Evolutionary conservation across 1,140 invertebrate genomes (phyloP).

Genomic region (Drosophila melanica): DNA sequence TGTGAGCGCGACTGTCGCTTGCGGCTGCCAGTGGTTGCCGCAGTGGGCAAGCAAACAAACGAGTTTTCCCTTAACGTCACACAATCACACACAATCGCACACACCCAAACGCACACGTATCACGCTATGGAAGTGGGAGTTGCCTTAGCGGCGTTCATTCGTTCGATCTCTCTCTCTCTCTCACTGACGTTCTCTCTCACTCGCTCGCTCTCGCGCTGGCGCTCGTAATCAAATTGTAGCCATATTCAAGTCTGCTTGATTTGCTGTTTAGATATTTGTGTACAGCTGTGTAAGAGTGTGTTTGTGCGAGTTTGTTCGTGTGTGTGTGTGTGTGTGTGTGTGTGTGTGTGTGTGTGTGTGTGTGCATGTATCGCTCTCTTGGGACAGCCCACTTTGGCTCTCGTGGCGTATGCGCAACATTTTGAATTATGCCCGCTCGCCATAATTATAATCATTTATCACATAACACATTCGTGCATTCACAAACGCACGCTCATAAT

Average conservation of each 20-base stretch:
- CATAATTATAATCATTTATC: slow-evolving; percentile 56
- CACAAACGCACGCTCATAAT: slow-evolving; percentile 20
- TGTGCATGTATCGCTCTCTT: slow-evolving; percentile 37
- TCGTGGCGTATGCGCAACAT: slow-evolving; percentile 72
- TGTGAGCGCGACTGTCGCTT: slow-evolving; percentile 60
- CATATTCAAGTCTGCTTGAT: slow-evolving; percentile 81
- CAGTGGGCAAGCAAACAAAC: slow-evolving; percentile 76
- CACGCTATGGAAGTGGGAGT: slow-evolving; percentile 69
- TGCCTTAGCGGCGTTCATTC: slow-evolving; percentile 46
- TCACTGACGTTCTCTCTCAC: slow-evolving; percentile 8
- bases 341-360: slow-evolving; percentile 4
- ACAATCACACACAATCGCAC: slow-evolving; percentile 18
- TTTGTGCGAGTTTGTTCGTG: slow-evolving; percentile 13
- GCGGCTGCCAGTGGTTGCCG: slow-evolving; percentile 37
- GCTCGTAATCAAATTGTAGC: slow-evolving; percentile 72
- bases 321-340: slow-evolving; percentile 11
- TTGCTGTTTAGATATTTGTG: slow-evolving; percentile 74
- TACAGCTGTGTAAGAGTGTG: slow-evolving; percentile 1
- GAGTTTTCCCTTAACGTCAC: slow-evolving; percentile 52
- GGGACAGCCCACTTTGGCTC: slow-evolving; percentile 76
- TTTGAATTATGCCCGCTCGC: slow-evolving; percentile 36
- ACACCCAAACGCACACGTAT: slow-evolving; percentile 31
- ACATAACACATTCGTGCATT: background rate
- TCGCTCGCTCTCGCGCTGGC: slow-evolving; percentile 25
- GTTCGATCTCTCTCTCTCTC: slow-evolving; percentile 3